Evolutionary conservation across 2,113 vertebrate species (phyloP), one percentile per base, ranked within the genome.

Genomic region (Halcyon malimbica): DNA sequence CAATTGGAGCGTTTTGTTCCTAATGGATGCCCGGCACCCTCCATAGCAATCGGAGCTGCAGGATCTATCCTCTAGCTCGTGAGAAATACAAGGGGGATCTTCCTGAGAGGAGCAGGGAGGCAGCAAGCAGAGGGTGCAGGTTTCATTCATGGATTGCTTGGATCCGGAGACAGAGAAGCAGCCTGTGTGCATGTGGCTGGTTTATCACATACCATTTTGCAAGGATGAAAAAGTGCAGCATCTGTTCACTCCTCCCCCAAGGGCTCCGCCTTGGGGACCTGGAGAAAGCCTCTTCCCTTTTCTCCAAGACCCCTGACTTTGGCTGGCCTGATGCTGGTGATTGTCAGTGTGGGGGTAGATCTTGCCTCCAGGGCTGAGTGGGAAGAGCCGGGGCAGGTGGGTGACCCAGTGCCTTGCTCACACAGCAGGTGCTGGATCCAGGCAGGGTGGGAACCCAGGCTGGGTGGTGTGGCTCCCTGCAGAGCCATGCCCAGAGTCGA

Each of bases 331-430:
- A 14, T 67, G 50, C 31, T 67, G 41, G n/a, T 51, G 31, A 29
- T 15, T 23, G 7, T 53, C 77, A 50, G 44, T 1, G 0, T 20
- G 50, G 10, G 12, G 29, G 12, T 26, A 35, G 87, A 81, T 80
- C 28, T 76, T 24, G 18, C 33, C 28, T 67, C 12, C 39, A 46
- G 16, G 21, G 46, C 37, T 28, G 46, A 42, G 16, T 0, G 0
- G 60, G 57, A 87, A 69, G 44, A 46, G 23, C 16, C 20, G 39
- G 26, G 14, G n/a, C 0, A 2, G 11, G 6, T 26, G 37, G 14
- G 44, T 23, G 59, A 42, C 17, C 13, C 29, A 19, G 9, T 0
- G 0, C 19, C 25, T 74, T 33, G 25, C 39, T 74, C 51, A 31
- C 20, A 42, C n/a, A 59, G 64, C 31, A 62, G 20, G 24, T 60